A percentile compares a stretch with the other conserved stretches of the same genome.
Conservation (phyloP, 2,888 invertebrate species). For the Octonoba sinensis region DNA sequence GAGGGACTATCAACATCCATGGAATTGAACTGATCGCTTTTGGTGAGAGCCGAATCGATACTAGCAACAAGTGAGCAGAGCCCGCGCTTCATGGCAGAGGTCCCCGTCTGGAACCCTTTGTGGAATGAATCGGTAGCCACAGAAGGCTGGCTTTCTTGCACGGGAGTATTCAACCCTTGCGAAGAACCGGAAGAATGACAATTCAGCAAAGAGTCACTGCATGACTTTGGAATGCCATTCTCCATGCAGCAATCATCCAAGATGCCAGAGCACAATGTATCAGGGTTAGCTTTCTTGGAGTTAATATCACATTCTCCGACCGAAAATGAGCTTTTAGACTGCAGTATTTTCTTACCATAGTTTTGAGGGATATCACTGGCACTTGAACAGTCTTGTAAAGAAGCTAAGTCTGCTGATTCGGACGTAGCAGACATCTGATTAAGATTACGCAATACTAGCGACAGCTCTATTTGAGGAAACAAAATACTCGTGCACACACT, state of each 20-base stretch:
- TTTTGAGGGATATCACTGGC: conserved; percentile 55
- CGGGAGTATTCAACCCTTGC: conserved; percentile 40
- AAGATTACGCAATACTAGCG: conserved; percentile 47
- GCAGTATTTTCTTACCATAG: conserved; percentile 40
- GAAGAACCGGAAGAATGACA: conserved; percentile 60
- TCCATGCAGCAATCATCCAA: conserved; percentile 52
- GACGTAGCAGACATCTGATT: conserved; percentile 62
- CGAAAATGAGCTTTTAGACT: conserved; percentile 58
- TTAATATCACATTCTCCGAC: conserved; percentile 43
- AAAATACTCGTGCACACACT: conserved; percentile 51
- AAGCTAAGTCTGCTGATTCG: conserved; percentile 58
- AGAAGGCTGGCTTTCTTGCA: conserved; percentile 37
- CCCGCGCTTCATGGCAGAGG: conserved; percentile 60
- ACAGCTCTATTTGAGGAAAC: conserved; percentile 56
- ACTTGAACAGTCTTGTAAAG: conserved; percentile 61
- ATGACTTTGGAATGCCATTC: conserved; percentile 59
- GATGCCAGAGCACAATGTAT: conserved; percentile 40
- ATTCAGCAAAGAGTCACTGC: conserved; percentile 64
- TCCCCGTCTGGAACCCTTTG: conserved; percentile 58
- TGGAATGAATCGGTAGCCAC: conserved; percentile 53
- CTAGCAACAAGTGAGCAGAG: conserved; percentile 58
- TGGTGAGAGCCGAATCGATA: conserved; percentile 59
- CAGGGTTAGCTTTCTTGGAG: conserved; percentile 18
- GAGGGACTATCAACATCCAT: conserved; percentile 46
- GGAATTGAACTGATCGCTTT: conserved; percentile 36